A percentile compares a stretch with the other conserved stretches of the same genome.
Evolutionary conservation across 2,113 vertebrate species (phyloP).

Genomic region (Athene cunicularia): DNA sequence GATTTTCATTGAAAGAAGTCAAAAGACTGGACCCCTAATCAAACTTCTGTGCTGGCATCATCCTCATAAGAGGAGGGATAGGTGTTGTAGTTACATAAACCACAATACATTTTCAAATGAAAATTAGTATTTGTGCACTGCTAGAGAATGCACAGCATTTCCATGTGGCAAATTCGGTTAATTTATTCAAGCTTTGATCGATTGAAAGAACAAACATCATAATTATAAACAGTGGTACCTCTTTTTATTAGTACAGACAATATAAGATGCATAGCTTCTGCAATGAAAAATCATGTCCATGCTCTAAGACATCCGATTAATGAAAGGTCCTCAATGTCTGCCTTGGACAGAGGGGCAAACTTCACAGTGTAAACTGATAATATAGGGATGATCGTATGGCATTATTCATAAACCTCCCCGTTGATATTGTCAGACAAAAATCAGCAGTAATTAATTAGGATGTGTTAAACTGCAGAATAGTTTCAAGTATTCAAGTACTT

Average conservation of each 20-base stretch:
- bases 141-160: not conserved
- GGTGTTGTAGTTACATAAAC: not conserved
- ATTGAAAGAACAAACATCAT: not conserved
- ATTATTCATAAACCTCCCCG: not conserved
- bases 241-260: conserved; percentile 74
- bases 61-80: not conserved
- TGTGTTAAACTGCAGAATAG: not conserved
- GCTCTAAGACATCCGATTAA: conserved; percentile 46
- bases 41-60: not conserved
- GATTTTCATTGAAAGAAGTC: not conserved
- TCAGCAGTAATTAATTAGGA: not conserved
- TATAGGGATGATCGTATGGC: not conserved
- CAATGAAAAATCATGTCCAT: conserved; percentile 62
- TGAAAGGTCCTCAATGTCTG: conserved; percentile 35
- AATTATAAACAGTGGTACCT: conserved; percentile 52
- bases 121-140: not conserved
- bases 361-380: conserved; percentile 75
- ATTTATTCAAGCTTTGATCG: not conserved
- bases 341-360: conserved; percentile 39
- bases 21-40: not conserved
- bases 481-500: conserved; percentile 64
- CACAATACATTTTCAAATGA: not conserved
- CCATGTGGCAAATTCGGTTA: too few species aligned
- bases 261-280: conserved; percentile 76
- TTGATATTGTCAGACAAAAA: not conserved